Evolutionary conservation across 1,140 invertebrate genomes (phyloP).

Genomic region (Aleiodes sp.): DNA sequence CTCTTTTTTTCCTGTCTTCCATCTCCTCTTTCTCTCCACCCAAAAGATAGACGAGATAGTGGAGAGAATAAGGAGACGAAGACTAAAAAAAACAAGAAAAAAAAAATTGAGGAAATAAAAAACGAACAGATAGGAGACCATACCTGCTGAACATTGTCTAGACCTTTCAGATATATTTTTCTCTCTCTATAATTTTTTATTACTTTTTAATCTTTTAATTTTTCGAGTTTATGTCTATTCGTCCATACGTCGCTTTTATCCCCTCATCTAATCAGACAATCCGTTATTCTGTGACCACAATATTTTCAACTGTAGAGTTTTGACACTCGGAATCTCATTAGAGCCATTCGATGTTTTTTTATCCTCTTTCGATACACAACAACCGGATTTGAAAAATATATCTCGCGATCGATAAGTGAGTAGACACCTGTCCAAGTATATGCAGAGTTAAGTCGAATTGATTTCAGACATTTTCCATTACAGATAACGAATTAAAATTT

Average conservation of each 20-base stretch:
- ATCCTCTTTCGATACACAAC: slow-evolving; percentile 48
- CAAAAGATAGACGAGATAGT: slow-evolving; percentile 25
- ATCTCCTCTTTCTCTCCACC: slow-evolving; percentile 29
- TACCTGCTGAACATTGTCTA: slow-evolving; percentile 32
- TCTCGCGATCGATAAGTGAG: not conserved
- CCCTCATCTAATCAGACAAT: slow-evolving; percentile 61
- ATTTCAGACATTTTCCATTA: too few relatives aligned
- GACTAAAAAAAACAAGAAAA: slow-evolving; percentile 19
- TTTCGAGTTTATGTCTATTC: slow-evolving; percentile 30
- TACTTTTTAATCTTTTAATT: slow-evolving; percentile 23
- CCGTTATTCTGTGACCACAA: slow-evolving; percentile 57
- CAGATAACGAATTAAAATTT: too few relatives aligned
- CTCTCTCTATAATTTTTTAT: slow-evolving; percentile 12
- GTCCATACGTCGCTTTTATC: slow-evolving; percentile 27
- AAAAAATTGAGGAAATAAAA: not conserved
- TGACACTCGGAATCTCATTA: slow-evolving; percentile 67
- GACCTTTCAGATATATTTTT: slow-evolving; percentile 19
- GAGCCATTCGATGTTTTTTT: not conserved
- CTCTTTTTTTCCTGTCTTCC: slow-evolving; percentile 34
- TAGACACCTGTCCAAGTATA: slow-evolving; percentile 34
- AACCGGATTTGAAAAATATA: slow-evolving; percentile 39
- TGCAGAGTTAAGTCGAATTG: slow-evolving; percentile 1
- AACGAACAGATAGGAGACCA: not conserved
- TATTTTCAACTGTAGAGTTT: slow-evolving; percentile 52
- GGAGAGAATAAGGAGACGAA: slow-evolving; percentile 12